phyloP scores from a whole-genome alignment of 2,797 vertebrate genomes.

The Australoheros facetus region DNA sequence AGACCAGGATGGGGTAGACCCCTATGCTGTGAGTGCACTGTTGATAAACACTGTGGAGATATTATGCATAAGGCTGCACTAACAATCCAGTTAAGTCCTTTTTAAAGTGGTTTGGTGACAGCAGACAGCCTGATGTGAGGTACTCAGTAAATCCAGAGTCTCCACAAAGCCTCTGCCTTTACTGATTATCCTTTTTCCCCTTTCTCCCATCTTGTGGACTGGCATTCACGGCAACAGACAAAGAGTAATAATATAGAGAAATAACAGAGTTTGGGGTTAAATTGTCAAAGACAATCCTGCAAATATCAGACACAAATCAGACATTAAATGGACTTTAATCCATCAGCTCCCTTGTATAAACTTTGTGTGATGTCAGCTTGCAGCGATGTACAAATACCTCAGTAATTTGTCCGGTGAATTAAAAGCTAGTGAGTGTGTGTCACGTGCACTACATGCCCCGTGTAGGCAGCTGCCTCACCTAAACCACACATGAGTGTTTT shows the following conservation, averaged over 20 bases:
- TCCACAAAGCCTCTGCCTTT: neutral
- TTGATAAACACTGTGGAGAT: neutral
- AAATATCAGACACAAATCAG: neutral
- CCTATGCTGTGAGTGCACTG: slow-evolving; percentile 85
- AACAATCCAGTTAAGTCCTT: fast-evolving
- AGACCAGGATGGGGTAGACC: slow-evolving; percentile 89
- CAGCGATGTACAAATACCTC: neutral
- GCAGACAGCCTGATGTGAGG: neutral
- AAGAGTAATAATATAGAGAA: neutral
- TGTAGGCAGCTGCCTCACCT: neutral
- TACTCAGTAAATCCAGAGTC: neutral
- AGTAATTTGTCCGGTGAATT: neutral
- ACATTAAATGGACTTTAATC: neutral
- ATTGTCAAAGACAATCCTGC: neutral
- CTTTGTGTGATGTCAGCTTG: neutral
- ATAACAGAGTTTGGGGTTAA: neutral
- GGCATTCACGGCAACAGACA: neutral
- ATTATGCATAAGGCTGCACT: neutral
- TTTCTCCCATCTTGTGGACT: neutral
- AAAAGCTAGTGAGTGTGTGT: neutral
- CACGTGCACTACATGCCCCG: neutral
- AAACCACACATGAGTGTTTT: neutral
- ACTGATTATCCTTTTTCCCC: neutral
- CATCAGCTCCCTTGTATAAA: no score
- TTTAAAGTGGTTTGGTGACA: neutral